Evolutionary conservation across 2,888 invertebrate species (phyloP), one percentile per base, ranked within the genome.

Genomic region (Oxystoma pomonae): DNA sequence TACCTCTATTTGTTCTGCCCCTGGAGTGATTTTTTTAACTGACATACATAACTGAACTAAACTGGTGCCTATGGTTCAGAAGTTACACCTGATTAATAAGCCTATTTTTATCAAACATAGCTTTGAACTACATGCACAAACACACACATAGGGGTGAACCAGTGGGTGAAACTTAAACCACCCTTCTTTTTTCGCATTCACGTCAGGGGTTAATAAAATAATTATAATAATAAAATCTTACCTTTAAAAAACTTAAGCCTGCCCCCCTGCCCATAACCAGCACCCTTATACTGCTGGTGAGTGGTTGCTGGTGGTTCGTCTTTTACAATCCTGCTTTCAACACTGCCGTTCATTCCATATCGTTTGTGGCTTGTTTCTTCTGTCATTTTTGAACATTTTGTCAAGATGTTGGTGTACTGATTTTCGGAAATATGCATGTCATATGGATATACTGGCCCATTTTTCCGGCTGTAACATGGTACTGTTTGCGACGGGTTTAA

Each of bases 231-330:
- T n/a, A 21, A 53, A 22, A 35, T 51, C 20, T 51, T 76, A 88
- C 89, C 88, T 86, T 90, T 91, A 79, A 90, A 91, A 81, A 91
- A 91, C 79, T 90, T 90, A 72, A 91, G 86, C 74, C 90, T 85
- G 76, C 91, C 91, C 73, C 90, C 90, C 77, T 87, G 84, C 68
- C 72, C 72, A 69, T 76, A 76, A 71, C 76, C 81, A 72, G 65
- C 20, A 12, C 35, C 35, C 61, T 65, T 65, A 65, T 65, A 7
- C 3, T 35, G 35, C 12, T 35, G 35, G 5, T 35, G 35, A 35
- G 35, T 35, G 35, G 35, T 35, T 35, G 66, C 57, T 72, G 75
- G 35, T 7, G 3, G 5, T 3, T 82, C 82, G 76, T 79, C 78
- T 77, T 82, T 83, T 69, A 79, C 80, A 79, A 82, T 84, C 77